These are phyloP conservation scores for Pholis gunnellus DNA, from an alignment of 2,113 vertebrate genomes.

Conservation along the genomic window DNA sequence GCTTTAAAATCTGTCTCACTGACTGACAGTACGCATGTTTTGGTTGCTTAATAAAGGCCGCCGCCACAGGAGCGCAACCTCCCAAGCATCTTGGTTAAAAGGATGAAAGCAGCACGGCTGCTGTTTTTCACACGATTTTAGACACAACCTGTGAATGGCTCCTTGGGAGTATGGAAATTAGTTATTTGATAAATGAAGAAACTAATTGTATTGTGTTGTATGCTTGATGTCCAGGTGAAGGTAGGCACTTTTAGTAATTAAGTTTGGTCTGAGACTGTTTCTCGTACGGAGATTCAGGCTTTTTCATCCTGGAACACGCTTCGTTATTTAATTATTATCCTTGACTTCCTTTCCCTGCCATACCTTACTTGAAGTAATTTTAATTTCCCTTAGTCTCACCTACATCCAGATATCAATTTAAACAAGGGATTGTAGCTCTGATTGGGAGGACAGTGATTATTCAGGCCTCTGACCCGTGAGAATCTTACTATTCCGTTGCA, in stretches of 20 bases:
- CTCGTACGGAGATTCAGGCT: conserved; percentile 7
- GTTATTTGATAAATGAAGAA: background rate
- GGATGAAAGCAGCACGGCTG: background rate
- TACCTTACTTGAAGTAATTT: conserved; percentile 36
- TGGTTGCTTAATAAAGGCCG: background rate
- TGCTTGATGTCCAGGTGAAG: conserved; percentile 7
- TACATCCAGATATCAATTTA: conserved; percentile 37
- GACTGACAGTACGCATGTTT: background rate
- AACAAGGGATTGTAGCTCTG: conserved; percentile 39
- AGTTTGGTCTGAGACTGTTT: background rate
- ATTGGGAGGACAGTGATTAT: conserved; percentile 40
- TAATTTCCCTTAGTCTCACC: conserved; percentile 18
- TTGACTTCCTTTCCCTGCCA: conserved; percentile 10
- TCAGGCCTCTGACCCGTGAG: conserved; percentile 5
- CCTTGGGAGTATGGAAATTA: background rate
- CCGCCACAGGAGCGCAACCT: background rate
- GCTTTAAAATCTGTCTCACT: background rate
- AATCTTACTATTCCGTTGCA: conserved; percentile 1
- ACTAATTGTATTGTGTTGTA: background rate
- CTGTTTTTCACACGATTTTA: background rate
- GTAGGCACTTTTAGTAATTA: background rate
- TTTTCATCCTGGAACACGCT: conserved; percentile 11
- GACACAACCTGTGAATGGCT: background rate
- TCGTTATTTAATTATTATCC: conserved; percentile 31
- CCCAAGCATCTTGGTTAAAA: background rate